phyloP scores from a whole-genome alignment of 2,888 invertebrate species.

The Nephrotoma appendiculata region DNA sequence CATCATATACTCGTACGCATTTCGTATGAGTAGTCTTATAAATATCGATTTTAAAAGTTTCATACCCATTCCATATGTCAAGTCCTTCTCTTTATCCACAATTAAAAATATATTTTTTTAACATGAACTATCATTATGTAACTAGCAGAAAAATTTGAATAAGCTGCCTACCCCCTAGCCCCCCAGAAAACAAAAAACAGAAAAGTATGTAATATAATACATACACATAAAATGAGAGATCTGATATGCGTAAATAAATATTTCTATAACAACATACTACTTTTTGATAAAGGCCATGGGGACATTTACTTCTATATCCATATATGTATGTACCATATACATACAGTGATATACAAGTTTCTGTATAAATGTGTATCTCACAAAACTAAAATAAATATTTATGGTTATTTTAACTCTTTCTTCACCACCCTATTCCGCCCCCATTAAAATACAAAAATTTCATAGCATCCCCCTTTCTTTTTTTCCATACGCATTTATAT shows the following conservation, averaged over 20 bases:
- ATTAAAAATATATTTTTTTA: background rate
- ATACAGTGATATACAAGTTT: background rate
- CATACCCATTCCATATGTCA: background rate
- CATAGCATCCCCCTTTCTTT: background rate
- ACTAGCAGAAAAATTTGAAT: background rate
- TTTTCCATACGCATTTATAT: background rate
- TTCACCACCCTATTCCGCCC: background rate
- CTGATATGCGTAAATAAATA: background rate
- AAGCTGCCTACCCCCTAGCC: background rate
- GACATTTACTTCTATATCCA: background rate
- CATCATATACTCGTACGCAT: background rate
- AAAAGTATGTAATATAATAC: background rate
- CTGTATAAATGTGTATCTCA: background rate
- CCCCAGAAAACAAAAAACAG: background rate
- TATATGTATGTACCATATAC: background rate
- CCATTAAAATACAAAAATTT: background rate
- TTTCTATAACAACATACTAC: background rate
- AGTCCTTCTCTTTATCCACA: background rate
- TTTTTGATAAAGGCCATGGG: background rate
- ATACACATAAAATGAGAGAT: background rate
- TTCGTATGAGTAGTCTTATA: background rate
- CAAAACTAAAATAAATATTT: background rate
- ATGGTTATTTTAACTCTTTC: background rate
- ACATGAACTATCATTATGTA: background rate
- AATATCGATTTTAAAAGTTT: background rate